phyloP scores from a whole-genome alignment of 2,888 invertebrate genomes.

The Embidobia sp. region DNA sequence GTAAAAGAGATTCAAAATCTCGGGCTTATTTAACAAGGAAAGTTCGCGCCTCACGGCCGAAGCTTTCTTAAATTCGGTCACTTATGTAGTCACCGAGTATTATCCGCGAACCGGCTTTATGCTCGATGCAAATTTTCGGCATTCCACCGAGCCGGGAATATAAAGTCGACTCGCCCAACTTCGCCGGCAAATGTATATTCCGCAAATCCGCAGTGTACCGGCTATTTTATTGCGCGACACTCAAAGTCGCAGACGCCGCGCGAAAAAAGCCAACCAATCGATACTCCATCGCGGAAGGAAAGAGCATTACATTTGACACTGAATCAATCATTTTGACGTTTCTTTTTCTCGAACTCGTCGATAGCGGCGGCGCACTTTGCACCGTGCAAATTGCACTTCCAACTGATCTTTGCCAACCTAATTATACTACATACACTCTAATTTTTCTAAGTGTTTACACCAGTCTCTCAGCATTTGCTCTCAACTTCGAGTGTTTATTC shows the following conservation, averaged over 20 bases:
- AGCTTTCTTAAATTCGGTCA: slow-evolving; percentile 61
- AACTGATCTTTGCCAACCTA: no score
- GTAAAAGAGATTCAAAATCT: slow-evolving; percentile 67
- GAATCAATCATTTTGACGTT: no score
- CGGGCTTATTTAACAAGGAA: slow-evolving; percentile 69
- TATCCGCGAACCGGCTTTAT: slow-evolving; percentile 54
- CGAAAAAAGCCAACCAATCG: slow-evolving; percentile 13
- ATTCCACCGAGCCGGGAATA: slow-evolving; percentile 52
- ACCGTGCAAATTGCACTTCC: no score
- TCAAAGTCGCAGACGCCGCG: slow-evolving; percentile 3
- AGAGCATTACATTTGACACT: no score
- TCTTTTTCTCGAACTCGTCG: no score
- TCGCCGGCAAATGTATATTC: slow-evolving; percentile 40
- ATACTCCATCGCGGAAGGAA: no score
- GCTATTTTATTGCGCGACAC: slow-evolving; percentile 46
- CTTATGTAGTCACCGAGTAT: slow-evolving; percentile 58
- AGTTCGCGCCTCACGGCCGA: slow-evolving; percentile 64
- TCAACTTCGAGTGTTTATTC: no score
- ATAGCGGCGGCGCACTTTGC: no score
- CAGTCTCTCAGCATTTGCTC: no score
- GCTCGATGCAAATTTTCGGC: slow-evolving; percentile 55
- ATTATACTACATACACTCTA: no score
- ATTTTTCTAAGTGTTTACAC: no score
- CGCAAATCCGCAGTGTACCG: slow-evolving; percentile 21
- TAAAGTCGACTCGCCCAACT: slow-evolving; percentile 36